These are phyloP conservation scores for Rhizoglyphus robini DNA, from an alignment of 1,140 invertebrate species.

Conservation along the genomic window DNA sequence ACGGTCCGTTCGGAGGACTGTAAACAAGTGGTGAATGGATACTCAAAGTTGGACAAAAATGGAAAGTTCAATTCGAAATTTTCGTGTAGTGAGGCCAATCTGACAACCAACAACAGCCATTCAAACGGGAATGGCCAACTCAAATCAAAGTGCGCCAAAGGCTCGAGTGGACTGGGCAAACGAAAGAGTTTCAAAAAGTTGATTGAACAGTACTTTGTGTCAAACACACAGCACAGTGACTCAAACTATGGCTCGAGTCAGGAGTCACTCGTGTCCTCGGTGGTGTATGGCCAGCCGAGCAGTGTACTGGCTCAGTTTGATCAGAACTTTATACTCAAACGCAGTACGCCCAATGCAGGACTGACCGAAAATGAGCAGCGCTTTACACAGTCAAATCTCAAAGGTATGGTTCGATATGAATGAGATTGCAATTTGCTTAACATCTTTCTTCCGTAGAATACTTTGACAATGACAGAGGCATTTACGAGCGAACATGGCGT, in stretches of 20 bases:
- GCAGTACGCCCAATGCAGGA: conserved; percentile 21
- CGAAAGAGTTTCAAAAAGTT: conserved; percentile 13
- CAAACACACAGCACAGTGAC: background rate
- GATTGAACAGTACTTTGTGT: conserved; percentile 5
- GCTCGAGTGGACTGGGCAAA: conserved; percentile 2
- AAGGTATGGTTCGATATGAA: background rate
- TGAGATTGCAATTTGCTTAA: background rate
- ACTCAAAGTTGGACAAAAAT: no score
- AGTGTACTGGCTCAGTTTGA: conserved; percentile 3
- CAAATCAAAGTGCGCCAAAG: background rate
- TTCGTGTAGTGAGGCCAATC: conserved; percentile 8
- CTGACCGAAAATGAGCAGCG: conserved; percentile 60
- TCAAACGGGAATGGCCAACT: background rate
- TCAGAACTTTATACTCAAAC: conserved; percentile 24
- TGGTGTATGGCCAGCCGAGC: background rate
- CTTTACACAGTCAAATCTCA: conserved; percentile 59
- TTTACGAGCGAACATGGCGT: background rate
- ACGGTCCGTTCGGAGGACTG: no score
- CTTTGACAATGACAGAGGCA: background rate
- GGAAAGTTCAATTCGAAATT: background rate
- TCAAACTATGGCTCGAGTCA: background rate
- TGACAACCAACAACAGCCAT: background rate
- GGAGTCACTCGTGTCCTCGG: background rate
- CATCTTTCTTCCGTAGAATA: background rate
- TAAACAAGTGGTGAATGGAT: no score